Conservation (phyloP, 2,113 vertebrate species). For the Chloroceryle aenea region DNA sequence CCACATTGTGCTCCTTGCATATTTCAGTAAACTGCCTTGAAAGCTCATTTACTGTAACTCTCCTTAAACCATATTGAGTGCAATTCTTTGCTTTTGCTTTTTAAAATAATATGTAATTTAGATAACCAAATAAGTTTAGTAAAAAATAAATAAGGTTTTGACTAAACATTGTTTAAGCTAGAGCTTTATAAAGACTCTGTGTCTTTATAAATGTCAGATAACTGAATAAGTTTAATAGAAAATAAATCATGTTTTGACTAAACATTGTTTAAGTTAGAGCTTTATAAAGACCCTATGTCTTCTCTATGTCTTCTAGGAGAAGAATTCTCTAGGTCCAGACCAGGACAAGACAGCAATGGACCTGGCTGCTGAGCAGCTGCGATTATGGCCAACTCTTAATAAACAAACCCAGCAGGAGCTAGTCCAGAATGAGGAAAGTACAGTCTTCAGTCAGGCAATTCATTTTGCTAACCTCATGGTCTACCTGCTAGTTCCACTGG, state of each 20-base stretch:
- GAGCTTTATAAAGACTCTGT: too few species aligned
- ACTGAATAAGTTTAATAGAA: not conserved
- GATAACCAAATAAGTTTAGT: not conserved
- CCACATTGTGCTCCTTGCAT: not conserved
- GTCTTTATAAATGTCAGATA: too few species aligned
- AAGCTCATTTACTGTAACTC: not conserved
- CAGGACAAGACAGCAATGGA: conserved; percentile 93
- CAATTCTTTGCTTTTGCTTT: not conserved
- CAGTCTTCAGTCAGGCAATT: conserved; percentile 98
- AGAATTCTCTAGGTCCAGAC: conserved; percentile 23
- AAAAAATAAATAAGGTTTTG: not conserved
- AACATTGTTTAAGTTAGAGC: not conserved
- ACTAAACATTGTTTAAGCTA: not conserved
- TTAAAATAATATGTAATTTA: not conserved
- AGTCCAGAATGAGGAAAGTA: conserved; percentile 95
- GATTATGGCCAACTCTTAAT: conserved; percentile 86
- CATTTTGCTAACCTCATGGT: conserved; percentile 99
- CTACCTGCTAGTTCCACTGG: conserved; percentile 93
- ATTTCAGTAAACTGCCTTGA: not conserved
- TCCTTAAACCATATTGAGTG: not conserved
- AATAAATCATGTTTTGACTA: not conserved
- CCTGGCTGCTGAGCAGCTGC: conserved; percentile 92
- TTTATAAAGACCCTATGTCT: not conserved
- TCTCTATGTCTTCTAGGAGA: conserved; percentile 71
- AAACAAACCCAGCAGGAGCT: conserved; percentile 92